Evolutionary conservation across 1,140 invertebrate species (phyloP).

Genomic region (Aphidius gifuensis): DNA sequence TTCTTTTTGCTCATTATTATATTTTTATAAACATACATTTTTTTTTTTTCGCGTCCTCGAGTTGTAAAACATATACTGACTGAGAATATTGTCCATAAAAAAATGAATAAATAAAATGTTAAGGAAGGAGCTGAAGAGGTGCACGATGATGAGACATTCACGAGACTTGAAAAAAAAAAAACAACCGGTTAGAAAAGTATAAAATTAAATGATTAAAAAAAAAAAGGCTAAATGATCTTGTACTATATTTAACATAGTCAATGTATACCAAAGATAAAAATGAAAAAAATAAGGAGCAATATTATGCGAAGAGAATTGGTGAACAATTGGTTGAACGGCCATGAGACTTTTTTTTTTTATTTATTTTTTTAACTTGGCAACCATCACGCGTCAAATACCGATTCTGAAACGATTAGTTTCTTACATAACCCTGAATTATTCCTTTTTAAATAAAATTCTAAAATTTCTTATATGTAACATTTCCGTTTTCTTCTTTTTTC

Average conservation of each 20-base stretch:
- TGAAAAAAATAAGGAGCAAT: constrained; percentile 16
- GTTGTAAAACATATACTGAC: constrained; percentile 15
- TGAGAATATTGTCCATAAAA: constrained; percentile 10
- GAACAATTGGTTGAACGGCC: constrained; percentile 20
- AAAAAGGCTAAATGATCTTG: background rate
- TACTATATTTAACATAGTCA: too few relatives aligned
- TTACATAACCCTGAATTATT: constrained; percentile 9
- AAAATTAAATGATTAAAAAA: background rate
- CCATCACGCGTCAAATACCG: constrained; percentile 4
- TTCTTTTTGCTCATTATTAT: too few relatives aligned
- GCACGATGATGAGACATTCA: background rate
- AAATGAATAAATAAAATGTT: background rate
- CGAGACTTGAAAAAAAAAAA: constrained; percentile 8
- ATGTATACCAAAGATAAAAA: background rate
- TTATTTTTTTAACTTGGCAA: background rate
- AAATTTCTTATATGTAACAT: background rate
- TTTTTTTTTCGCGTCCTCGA: constrained; percentile 15
- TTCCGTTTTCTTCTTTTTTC: too few relatives aligned
- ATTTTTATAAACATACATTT: too few relatives aligned
- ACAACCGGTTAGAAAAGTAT: constrained; percentile 11
- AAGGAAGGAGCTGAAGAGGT: constrained; percentile 13
- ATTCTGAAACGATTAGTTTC: constrained; percentile 12
- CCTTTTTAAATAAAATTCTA: background rate
- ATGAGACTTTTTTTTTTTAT: constrained; percentile 18
- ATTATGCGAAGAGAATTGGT: background rate